phyloP scores from a whole-genome alignment of 2,888 invertebrate genomes.

The Limnephilus auricula region DNA sequence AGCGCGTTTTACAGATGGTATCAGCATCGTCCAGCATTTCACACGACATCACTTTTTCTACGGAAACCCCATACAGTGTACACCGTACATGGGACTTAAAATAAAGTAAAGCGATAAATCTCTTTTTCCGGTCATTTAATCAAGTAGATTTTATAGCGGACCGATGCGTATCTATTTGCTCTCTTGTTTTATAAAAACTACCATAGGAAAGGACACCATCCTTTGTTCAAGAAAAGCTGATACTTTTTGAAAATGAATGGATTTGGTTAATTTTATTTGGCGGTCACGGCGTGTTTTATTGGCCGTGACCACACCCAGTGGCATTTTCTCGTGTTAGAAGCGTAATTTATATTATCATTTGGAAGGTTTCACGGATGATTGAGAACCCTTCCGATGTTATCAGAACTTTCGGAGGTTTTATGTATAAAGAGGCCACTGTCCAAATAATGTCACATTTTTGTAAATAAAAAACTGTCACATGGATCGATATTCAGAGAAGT shows the following conservation, averaged over 20 bases:
- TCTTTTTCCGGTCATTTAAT: neutral
- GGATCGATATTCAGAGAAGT: neutral
- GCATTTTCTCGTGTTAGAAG: neutral
- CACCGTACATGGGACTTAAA: slow-evolving; percentile 11
- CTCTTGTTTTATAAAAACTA: neutral
- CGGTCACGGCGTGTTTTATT: slow-evolving; percentile 20
- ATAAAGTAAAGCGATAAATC: slow-evolving; percentile 32
- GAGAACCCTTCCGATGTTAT: neutral
- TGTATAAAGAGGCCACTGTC: neutral
- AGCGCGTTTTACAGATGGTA: neutral
- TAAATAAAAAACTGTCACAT: neutral
- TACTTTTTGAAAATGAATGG: neutral
- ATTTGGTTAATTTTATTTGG: slow-evolving; percentile 7
- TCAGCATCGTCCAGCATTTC: neutral
- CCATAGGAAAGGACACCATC: neutral
- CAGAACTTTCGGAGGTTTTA: neutral
- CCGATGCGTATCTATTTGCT: neutral
- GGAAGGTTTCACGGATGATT: slow-evolving; percentile 10
- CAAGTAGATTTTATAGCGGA: slow-evolving; percentile 24
- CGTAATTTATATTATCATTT: slow-evolving; percentile 14
- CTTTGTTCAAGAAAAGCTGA: neutral
- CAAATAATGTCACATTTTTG: neutral
- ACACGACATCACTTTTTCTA: slow-evolving; percentile 4
- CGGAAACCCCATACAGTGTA: neutral
- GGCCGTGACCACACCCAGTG: neutral